Evolutionary conservation across 1,140 invertebrate species (phyloP).

Genomic region (Catajapyx aquilonaris): DNA sequence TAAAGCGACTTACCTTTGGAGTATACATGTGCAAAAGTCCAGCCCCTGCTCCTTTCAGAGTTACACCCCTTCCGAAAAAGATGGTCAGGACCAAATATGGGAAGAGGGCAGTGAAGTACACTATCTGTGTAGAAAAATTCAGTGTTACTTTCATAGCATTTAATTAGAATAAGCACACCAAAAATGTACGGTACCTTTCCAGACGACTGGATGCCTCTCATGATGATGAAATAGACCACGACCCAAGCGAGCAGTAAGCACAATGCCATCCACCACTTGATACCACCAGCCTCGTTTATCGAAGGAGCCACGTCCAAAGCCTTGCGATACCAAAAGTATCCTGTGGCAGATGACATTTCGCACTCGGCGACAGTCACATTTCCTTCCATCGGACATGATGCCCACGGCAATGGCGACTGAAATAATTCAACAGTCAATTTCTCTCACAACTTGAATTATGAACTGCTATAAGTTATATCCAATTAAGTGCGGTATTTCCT

Average conservation of each 20-base stretch:
- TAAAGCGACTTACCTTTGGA: slow-evolving; percentile 56
- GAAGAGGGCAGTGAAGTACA: slow-evolving; percentile 90
- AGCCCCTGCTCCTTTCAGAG: slow-evolving; percentile 64
- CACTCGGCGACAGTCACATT: slow-evolving; percentile 49
- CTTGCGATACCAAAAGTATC: slow-evolving; percentile 73
- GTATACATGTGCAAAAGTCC: slow-evolving; percentile 82
- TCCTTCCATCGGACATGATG: slow-evolving; percentile 39
- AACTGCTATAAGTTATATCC: too few species aligned
- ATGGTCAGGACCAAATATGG: slow-evolving; percentile 87
- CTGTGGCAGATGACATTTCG: slow-evolving; percentile 57
- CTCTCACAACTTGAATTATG: too few species aligned
- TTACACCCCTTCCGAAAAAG: slow-evolving; percentile 81
- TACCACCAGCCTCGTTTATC: slow-evolving; percentile 58
- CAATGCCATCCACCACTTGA: slow-evolving; percentile 86
- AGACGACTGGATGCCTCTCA: slow-evolving; percentile 94
- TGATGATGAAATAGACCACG: slow-evolving; percentile 88
- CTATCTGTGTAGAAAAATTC: slow-evolving; percentile 40
- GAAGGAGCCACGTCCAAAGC: slow-evolving; percentile 62
- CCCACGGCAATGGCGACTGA: slow-evolving; percentile 62
- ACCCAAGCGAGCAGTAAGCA: slow-evolving; percentile 85
- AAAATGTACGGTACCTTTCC: slow-evolving; percentile 50
- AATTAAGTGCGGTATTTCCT: too few species aligned
- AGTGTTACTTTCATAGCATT: too few species aligned
- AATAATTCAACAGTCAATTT: slow-evolving; percentile 16
- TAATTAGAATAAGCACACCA: too few species aligned